Conservation (phyloP, 2,888 invertebrate genomes). For the Stenodera caucasica region DNA sequence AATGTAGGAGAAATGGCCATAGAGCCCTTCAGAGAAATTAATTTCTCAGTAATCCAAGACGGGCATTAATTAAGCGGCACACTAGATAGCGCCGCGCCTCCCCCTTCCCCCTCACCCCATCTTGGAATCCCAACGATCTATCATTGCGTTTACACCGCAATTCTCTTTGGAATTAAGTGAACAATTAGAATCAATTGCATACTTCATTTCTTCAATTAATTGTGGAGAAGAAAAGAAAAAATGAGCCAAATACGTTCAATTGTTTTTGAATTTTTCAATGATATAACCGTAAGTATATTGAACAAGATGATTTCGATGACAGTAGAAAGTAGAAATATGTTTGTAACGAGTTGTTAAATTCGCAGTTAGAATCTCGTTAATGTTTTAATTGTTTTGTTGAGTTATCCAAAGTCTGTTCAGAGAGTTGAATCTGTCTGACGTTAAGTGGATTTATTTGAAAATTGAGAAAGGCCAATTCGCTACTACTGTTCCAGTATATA, state of each 20-base stretch:
- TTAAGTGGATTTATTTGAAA: constrained; percentile 44
- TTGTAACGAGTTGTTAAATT: constrained; percentile 52
- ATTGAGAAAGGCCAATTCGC: constrained; percentile 40
- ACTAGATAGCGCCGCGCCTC: constrained; percentile 39
- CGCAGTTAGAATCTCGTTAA: constrained; percentile 53
- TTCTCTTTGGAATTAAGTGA: constrained; percentile 34
- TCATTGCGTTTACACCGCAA: constrained; percentile 53
- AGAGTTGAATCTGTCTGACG: constrained; percentile 41
- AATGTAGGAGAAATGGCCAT: neutral
- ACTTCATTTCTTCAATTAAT: constrained; percentile 41
- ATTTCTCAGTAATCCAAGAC: constrained; percentile 46
- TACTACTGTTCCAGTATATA: constrained; percentile 10
- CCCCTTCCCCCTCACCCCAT: constrained; percentile 36
- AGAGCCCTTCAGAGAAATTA: constrained; percentile 55
- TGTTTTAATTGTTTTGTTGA: constrained; percentile 53
- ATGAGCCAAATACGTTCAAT: no score
- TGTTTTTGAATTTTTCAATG: neutral
- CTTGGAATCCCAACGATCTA: constrained; percentile 54
- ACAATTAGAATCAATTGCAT: constrained; percentile 43
- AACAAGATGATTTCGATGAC: no score
- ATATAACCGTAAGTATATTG: no score
- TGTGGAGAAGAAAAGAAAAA: no score
- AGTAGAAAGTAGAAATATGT: constrained; percentile 43
- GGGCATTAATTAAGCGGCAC: constrained; percentile 46
- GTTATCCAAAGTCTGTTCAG: constrained; percentile 48